Percentiles rank a stretch among this genome's conserved stretches.
Conservation (phyloP, 1,140 invertebrate genomes). For the Diprion similis region DNA sequence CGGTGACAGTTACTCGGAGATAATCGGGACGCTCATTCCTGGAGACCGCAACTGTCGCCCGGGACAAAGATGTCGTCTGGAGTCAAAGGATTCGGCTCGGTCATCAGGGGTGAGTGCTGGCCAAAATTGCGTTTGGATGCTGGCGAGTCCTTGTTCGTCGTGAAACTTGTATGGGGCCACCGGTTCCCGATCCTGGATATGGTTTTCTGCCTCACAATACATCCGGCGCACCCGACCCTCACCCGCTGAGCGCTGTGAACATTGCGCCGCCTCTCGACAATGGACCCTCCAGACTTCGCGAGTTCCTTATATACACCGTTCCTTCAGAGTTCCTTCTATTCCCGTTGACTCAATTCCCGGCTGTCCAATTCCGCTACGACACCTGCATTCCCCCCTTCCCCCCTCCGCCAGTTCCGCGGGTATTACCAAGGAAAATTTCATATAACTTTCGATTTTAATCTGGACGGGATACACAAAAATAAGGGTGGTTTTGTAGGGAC, state of each 20-base stretch:
- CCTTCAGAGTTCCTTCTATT: background rate
- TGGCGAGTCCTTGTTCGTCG: background rate
- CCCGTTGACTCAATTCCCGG: background rate
- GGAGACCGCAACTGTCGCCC: too few species aligned
- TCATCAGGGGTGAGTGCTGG: background rate
- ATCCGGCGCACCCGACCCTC: conserved; percentile 24
- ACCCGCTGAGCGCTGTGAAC: conserved; percentile 29
- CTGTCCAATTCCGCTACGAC: background rate
- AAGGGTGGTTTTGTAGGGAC: conserved; percentile 26
- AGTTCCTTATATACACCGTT: conserved; percentile 27
- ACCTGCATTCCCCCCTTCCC: conserved; percentile 28
- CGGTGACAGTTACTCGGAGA: too few species aligned
- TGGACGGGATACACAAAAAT: conserved; percentile 39
- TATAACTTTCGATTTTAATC: conserved; percentile 50
- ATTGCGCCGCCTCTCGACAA: conserved; percentile 32
- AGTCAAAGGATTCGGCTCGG: background rate
- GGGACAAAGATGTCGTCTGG: background rate
- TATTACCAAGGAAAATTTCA: conserved; percentile 46
- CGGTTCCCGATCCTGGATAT: conserved; percentile 36
- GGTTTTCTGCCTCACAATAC: conserved; percentile 23
- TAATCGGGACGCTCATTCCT: too few species aligned
- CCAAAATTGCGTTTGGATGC: background rate
- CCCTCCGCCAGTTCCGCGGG: conserved; percentile 36
- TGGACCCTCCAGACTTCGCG: conserved; percentile 38
- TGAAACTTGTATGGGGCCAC: background rate